Evolutionary conservation across 2,113 vertebrate genomes (phyloP).

Genomic region (Nyctereutes procyonoides): DNA sequence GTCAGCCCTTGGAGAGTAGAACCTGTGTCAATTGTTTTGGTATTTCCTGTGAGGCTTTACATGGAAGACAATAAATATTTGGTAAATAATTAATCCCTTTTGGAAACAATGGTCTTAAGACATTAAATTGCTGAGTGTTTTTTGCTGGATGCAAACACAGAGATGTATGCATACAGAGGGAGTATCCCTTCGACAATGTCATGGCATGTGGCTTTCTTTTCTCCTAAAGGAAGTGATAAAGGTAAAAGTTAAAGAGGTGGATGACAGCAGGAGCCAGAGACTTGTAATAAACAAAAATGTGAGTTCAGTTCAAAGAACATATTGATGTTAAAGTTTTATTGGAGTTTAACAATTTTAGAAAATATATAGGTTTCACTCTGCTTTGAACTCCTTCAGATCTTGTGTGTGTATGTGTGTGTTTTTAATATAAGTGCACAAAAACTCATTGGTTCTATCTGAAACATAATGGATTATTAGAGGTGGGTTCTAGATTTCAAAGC

Average conservation of each 20-base stretch:
- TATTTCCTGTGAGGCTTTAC: slow-evolving; percentile 65
- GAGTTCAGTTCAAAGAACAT: slow-evolving; percentile 71
- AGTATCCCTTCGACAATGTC: neutral
- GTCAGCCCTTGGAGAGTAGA: slow-evolving; percentile 23
- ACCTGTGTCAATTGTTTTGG: slow-evolving; percentile 39
- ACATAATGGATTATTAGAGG: slow-evolving; percentile 19
- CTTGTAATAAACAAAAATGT: slow-evolving; percentile 63
- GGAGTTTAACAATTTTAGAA: slow-evolving; percentile 65
- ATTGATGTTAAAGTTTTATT: slow-evolving; percentile 71
- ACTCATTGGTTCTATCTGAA: slow-evolving; percentile 17
- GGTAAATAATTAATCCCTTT: slow-evolving; percentile 72
- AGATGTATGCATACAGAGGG: neutral
- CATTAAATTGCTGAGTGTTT: slow-evolving; percentile 16
- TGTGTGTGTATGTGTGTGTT: neutral
- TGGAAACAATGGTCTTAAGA: slow-evolving; percentile 55
- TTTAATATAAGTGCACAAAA: slow-evolving; percentile 29
- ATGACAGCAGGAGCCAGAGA: slow-evolving; percentile 26
- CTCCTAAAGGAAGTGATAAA: slow-evolving; percentile 67
- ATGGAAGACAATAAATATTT: slow-evolving; percentile 59
- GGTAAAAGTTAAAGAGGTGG: slow-evolving; percentile 66
- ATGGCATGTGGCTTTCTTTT: slow-evolving; percentile 41
- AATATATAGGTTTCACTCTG: slow-evolving; percentile 63
- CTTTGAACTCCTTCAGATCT: slow-evolving; percentile 50
- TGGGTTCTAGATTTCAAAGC: neutral
- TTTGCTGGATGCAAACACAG: slow-evolving; percentile 26